Conservation (phyloP, 2,113 vertebrate species). For the Varanus salvator region DNA sequence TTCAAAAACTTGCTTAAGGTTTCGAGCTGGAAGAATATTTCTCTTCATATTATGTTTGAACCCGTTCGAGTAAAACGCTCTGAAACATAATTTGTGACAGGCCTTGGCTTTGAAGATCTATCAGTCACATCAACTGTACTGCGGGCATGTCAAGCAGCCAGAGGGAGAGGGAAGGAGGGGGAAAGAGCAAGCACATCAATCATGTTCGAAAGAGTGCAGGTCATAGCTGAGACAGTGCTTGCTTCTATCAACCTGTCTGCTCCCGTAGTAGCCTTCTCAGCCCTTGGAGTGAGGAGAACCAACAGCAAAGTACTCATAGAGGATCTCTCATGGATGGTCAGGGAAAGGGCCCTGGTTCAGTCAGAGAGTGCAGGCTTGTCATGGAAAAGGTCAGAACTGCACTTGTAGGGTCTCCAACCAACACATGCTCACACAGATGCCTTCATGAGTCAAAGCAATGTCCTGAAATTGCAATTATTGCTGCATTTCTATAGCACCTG, state of each 20-base stretch:
- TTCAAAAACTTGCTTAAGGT: conserved; percentile 39
- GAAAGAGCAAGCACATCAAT: conserved; percentile 20
- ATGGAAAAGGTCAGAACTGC: not conserved
- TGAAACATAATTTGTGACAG: conserved; percentile 66
- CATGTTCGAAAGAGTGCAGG: conserved; percentile 28
- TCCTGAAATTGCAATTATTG: too few species aligned
- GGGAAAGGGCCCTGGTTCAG: not conserved
- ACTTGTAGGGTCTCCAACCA: too few species aligned
- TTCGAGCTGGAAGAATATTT: conserved; percentile 54
- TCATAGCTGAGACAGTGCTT: conserved; percentile 34
- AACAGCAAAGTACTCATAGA: not conserved
- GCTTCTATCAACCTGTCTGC: conserved; percentile 29
- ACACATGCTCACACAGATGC: too few species aligned
- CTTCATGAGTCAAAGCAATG: too few species aligned
- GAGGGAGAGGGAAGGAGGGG: conserved; percentile 13
- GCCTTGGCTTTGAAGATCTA: conserved; percentile 66
- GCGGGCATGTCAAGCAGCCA: conserved; percentile 38
- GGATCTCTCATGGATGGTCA: not conserved
- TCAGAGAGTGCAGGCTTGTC: not conserved
- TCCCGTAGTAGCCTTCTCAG: not conserved
- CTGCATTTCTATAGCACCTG: too few species aligned
- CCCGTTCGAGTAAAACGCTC: conserved; percentile 56
- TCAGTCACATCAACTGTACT: conserved; percentile 55
- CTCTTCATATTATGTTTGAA: conserved; percentile 50
- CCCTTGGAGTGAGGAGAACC: not conserved